Percentiles rank a stretch among this genome's conserved stretches.
Evolutionary conservation across 2,888 invertebrate species (phyloP).

Genomic region (Phania funesta): DNA sequence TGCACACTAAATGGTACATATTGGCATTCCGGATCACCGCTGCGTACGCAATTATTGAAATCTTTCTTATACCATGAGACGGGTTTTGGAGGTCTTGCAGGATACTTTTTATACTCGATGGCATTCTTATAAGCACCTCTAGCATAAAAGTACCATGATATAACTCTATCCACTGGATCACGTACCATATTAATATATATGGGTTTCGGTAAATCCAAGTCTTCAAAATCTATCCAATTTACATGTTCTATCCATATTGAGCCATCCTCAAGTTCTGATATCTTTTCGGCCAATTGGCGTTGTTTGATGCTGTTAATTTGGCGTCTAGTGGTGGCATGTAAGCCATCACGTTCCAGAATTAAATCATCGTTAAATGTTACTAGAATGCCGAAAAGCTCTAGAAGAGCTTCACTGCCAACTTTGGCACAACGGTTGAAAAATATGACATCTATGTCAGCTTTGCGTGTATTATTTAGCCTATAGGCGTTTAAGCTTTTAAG

Average conservation of each 20-base stretch:
- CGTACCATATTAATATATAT: slow-evolving; percentile 93
- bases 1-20: slow-evolving; percentile 86
- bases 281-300: slow-evolving; percentile 84
- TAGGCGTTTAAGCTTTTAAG: slow-evolving; percentile 67
- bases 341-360: slow-evolving; percentile 81
- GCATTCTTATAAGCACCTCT: slow-evolving; percentile 93
- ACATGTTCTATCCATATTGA: slow-evolving; percentile 92
- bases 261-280: slow-evolving; percentile 86
- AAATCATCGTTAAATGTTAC: slow-evolving; percentile 81
- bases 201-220: slow-evolving; percentile 87
- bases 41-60: slow-evolving; percentile 90
- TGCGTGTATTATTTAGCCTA: slow-evolving; percentile 87
- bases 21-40: slow-evolving; percentile 88
- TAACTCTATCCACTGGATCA: slow-evolving; percentile 92
- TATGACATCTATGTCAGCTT: slow-evolving; percentile 86
- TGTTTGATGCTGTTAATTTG: slow-evolving; percentile 85
- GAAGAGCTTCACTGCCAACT: slow-evolving; percentile 93
- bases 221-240: slow-evolving; percentile 92
- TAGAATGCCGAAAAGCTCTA: slow-evolving; percentile 82
- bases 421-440: slow-evolving; percentile 96
- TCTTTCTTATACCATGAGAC: slow-evolving; percentile 81
- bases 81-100: slow-evolving; percentile 82
- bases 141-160: slow-evolving; percentile 93
- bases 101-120: slow-evolving; percentile 85
- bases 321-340: slow-evolving; percentile 58